Percentiles rank a stretch among this genome's conserved stretches.
Evolutionary conservation across 1,140 invertebrate genomes (phyloP).

Genomic region (Heliconius nattereri): DNA sequence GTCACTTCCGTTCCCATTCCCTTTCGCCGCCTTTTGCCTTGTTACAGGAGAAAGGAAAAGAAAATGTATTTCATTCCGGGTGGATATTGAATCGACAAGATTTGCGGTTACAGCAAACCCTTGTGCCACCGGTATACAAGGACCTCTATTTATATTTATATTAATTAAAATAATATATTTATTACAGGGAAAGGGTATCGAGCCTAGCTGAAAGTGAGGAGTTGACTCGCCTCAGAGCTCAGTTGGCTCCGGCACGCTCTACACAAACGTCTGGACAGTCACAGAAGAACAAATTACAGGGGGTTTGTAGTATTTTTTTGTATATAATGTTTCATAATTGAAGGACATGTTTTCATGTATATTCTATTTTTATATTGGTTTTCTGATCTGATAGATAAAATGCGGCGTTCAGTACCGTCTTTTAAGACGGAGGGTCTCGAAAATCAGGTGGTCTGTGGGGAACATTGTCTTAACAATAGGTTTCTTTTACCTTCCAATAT

Average conservation of each 20-base stretch:
- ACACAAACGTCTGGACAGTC: constrained; percentile 56
- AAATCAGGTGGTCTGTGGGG: not conserved
- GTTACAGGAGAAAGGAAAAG: no score
- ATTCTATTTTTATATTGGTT: no score
- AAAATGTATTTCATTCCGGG: no score
- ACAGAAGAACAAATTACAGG: constrained; percentile 81
- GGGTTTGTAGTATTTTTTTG: constrained; percentile 54
- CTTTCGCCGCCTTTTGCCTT: no score
- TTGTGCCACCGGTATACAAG: no score
- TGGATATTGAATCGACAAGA: no score
- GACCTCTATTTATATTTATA: no score
- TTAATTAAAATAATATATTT: not conserved
- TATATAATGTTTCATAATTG: not conserved
- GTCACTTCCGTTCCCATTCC: no score
- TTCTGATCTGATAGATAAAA: not conserved
- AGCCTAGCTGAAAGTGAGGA: constrained; percentile 88
- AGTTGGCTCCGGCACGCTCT: constrained; percentile 59
- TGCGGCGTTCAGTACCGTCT: not conserved
- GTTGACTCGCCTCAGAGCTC: constrained; percentile 78
- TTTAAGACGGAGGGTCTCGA: not conserved
- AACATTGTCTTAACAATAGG: not conserved
- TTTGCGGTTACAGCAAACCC: no score
- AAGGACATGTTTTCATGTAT: no score
- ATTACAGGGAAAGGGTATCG: constrained; percentile 84
- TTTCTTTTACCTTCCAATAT: not conserved